Evolutionary conservation across 2,113 vertebrate species (phyloP), one percentile per base, ranked within the genome.

Genomic region (Nansenia antarctica): DNA sequence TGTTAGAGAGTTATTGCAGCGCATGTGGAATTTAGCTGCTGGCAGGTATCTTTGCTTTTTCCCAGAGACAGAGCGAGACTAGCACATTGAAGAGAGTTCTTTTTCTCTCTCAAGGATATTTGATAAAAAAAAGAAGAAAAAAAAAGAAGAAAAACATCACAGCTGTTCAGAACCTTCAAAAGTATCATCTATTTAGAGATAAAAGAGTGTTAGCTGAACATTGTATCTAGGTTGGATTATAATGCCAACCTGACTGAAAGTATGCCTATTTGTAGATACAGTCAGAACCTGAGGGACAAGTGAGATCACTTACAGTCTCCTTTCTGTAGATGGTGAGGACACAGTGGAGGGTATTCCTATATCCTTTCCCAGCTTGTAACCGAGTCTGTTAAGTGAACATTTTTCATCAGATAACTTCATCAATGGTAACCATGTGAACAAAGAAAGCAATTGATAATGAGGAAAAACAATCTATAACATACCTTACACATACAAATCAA

Each of bases 321-420:
- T 94, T 95, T 87, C 82, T 93, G 89, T 96, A 98, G 82, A 96
- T 93, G 1, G 62, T 92, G 53, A 94, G 85, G 70, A 96, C 77
- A 70, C 98, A 99, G 82, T 90, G 92, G 0, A 97, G 26, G 0
- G 90, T 94, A 81, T 87, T 97, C 62, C 85, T 89, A 32, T 97
- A 96, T 70, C 93, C 93, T 20, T 91, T 78, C 0, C 97, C 97
- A 3, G 95, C 95, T 88, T 99, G 98, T 65, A 99, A 88, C 31
- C 95, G 94, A 32, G 95, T 95, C 98, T 99, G 89, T 1, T 73
- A 31, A 31, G 79, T 37, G 80, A 24, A 87, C n/a, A n/a, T n/a
- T n/a, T n/a, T n/a, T n/a, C n/a, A n/a, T n/a, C n/a, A n/a, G n/a
- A n/a, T n/a, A n/a, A n/a, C n/a, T n/a, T n/a, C n/a, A n/a, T n/a